Evolutionary conservation across 2,113 vertebrate species (phyloP).

Genomic region (Podarcis muralis): DNA sequence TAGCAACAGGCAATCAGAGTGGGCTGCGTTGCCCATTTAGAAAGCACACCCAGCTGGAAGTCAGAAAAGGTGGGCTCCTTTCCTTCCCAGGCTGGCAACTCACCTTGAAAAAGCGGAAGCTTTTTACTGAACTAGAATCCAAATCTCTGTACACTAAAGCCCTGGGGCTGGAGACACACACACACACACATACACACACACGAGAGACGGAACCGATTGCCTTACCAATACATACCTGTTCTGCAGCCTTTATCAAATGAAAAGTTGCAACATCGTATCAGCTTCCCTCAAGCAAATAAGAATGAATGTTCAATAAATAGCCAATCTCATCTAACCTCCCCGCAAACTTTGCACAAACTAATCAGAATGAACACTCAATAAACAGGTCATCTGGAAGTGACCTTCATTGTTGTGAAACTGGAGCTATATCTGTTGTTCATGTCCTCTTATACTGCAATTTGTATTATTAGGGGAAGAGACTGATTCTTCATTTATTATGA

Average conservation of each 20-base stretch:
- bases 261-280: background rate
- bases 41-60: background rate
- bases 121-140: background rate
- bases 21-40: background rate
- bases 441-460: too few species aligned
- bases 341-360: too few species aligned
- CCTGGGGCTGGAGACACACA: background rate
- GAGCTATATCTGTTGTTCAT: too few species aligned
- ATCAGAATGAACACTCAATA: too few species aligned
- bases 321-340: too few species aligned
- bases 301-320: too few species aligned
- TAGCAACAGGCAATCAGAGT: constrained; percentile 58
- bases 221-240: background rate
- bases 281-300: too few species aligned
- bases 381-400: too few species aligned
- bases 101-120: background rate
- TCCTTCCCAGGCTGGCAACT: background rate
- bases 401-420: too few species aligned
- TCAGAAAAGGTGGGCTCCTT: background rate
- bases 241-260: background rate
- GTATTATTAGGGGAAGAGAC: too few species aligned
- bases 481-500: too few species aligned
- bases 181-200: background rate
- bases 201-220: too few species aligned
- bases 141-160: background rate